Conservation (phyloP, 2,888 invertebrate species). For the Apotomis turbidana region DNA sequence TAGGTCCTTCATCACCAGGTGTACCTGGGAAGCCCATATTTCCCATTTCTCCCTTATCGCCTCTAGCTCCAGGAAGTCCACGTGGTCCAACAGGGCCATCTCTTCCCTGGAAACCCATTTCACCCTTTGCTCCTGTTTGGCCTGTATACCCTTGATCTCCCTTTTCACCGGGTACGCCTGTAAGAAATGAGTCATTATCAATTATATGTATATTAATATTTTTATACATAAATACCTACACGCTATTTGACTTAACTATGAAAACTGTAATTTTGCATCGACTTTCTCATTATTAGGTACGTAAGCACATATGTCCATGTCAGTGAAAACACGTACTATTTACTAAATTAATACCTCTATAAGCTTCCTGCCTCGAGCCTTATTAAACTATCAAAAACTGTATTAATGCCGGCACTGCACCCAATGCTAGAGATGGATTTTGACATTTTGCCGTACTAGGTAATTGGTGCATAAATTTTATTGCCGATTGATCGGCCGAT, state of each 20-base stretch:
- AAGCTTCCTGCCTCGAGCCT: too few species aligned
- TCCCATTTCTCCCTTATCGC: slow-evolving; percentile 91
- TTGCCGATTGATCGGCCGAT: too few species aligned
- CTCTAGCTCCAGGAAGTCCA: slow-evolving; percentile 90
- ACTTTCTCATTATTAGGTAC: too few species aligned
- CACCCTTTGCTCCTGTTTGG: slow-evolving; percentile 68
- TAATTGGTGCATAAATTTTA: too few species aligned
- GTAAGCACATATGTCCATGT: too few species aligned
- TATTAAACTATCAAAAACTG: too few species aligned
- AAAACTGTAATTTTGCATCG: too few species aligned
- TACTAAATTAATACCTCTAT: too few species aligned
- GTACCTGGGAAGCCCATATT: slow-evolving; percentile 91
- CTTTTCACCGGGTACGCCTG: slow-evolving; percentile 83
- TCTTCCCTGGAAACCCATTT: slow-evolving; percentile 70
- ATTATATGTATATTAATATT: neutral
- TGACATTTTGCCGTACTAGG: too few species aligned
- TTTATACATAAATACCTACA: neutral
- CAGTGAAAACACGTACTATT: too few species aligned
- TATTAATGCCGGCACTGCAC: too few species aligned
- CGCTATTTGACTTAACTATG: neutral
- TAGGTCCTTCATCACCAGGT: slow-evolving; percentile 84
- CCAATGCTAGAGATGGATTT: too few species aligned
- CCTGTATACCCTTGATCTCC: slow-evolving; percentile 82
- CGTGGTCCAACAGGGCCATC: slow-evolving; percentile 87
- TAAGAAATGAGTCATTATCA: slow-evolving; percentile 32